These are phyloP conservation scores for Coremacera marginata DNA, from an alignment of 2,888 invertebrate genomes.

Conservation along the genomic window DNA sequence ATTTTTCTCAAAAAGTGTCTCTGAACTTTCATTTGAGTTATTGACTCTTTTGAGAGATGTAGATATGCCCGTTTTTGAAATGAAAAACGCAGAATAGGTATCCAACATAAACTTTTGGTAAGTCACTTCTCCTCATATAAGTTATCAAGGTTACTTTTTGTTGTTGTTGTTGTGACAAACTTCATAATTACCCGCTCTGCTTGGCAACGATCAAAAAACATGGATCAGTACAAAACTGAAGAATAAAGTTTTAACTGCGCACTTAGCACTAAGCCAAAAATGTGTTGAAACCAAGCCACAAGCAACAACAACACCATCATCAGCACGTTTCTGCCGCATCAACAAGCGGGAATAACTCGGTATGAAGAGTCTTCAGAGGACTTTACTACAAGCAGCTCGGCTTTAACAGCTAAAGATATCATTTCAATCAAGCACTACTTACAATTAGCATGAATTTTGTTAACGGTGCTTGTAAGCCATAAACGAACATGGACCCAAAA, in stretches of 20 bases:
- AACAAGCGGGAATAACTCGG: background rate
- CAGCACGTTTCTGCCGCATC: background rate
- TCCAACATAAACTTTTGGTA: no score
- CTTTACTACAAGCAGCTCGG: no score
- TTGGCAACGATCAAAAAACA: constrained; percentile 16
- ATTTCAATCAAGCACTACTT: constrained; percentile 38
- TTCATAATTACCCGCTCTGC: constrained; percentile 6
- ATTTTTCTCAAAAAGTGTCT: no score
- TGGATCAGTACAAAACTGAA: constrained; percentile 3
- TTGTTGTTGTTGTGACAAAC: background rate
- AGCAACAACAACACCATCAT: background rate
- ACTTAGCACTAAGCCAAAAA: background rate
- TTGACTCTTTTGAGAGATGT: no score
- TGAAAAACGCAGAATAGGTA: no score
- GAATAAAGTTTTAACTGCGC: background rate
- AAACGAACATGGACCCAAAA: constrained; percentile 16
- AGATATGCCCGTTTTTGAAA: no score
- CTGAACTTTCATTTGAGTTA: no score
- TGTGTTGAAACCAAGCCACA: constrained; percentile 8
- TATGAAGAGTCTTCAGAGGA: no score
- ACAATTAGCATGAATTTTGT: constrained; percentile 44
- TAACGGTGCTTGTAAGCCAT: constrained; percentile 38
- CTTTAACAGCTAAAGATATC: constrained; percentile 26
- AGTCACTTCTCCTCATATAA: no score
- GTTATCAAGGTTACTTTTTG: no score